Conservation (phyloP, 2,113 vertebrate species). For the Vimba vimba region DNA sequence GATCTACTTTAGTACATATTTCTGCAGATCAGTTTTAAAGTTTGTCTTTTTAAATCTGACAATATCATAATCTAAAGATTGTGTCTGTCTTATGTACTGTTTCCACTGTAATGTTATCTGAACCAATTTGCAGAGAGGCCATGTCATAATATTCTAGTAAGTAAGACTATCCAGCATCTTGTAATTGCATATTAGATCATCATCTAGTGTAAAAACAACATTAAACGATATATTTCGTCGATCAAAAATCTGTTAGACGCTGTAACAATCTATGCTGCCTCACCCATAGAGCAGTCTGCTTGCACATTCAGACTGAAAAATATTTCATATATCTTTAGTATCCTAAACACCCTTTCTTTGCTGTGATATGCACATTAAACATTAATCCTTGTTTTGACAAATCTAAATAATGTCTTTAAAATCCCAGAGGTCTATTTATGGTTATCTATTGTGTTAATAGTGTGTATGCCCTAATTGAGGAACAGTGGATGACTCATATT, state of each 20-base stretch:
- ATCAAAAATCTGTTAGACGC: neutral
- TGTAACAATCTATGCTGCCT: neutral
- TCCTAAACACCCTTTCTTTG: neutral
- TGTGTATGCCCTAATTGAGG: neutral
- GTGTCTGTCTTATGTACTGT: neutral
- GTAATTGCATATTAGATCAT: neutral
- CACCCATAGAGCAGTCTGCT: neutral
- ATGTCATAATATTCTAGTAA: neutral
- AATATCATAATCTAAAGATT: neutral
- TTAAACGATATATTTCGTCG: neutral
- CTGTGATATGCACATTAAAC: neutral
- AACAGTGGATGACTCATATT: neutral
- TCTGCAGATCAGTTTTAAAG: neutral
- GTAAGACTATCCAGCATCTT: neutral
- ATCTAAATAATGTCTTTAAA: too few relatives aligned
- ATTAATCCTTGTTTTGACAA: neutral
- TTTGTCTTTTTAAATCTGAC: neutral
- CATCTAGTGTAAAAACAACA: slow-evolving; percentile 10
- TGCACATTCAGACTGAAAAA: neutral
- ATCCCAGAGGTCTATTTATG: too few relatives aligned
- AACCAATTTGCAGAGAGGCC: neutral
- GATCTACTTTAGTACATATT: neutral
- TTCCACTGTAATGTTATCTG: neutral
- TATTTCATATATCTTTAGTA: neutral
- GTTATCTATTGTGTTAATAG: neutral